phyloP scores from a whole-genome alignment of 2,888 invertebrate species.

The Timandra comae region DNA sequence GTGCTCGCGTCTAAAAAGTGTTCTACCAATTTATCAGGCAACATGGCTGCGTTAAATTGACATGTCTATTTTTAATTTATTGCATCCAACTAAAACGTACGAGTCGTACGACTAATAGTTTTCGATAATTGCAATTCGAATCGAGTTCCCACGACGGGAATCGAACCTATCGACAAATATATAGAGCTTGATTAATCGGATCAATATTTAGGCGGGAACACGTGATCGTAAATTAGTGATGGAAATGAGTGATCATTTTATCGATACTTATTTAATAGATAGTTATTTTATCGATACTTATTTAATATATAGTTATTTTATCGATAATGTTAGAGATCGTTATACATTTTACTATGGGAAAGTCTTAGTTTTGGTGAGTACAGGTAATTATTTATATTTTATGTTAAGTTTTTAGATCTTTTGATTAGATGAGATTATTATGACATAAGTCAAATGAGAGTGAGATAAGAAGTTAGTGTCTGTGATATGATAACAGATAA shows the following conservation, averaged over 20 bases:
- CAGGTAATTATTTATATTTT: too few species aligned
- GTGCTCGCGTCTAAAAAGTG: conserved; percentile 21
- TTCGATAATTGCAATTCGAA: conserved; percentile 46
- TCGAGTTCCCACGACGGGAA: conserved; percentile 39
- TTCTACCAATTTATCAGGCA: conserved; percentile 21
- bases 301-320: too few species aligned
- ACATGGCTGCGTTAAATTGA: conserved; percentile 36
- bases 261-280: too few species aligned
- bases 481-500: too few species aligned
- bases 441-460: too few species aligned
- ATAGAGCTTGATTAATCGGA: conserved; percentile 44
- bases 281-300: too few species aligned
- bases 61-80: conserved; percentile 39
- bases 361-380: neutral
- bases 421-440: too few species aligned
- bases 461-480: too few species aligned
- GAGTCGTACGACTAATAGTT: conserved; percentile 36
- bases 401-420: too few species aligned
- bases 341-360: neutral
- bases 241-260: conserved; percentile 8
- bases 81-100: conserved; percentile 27
- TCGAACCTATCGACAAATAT: conserved; percentile 38
- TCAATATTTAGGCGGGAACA: conserved; percentile 38
- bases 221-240: conserved; percentile 11
- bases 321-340: too few species aligned